Percentiles rank a stretch among this genome's conserved stretches.
phyloP scores from a whole-genome alignment of 2,797 vertebrate genomes.

The Intellagama lesueurii region DNA sequence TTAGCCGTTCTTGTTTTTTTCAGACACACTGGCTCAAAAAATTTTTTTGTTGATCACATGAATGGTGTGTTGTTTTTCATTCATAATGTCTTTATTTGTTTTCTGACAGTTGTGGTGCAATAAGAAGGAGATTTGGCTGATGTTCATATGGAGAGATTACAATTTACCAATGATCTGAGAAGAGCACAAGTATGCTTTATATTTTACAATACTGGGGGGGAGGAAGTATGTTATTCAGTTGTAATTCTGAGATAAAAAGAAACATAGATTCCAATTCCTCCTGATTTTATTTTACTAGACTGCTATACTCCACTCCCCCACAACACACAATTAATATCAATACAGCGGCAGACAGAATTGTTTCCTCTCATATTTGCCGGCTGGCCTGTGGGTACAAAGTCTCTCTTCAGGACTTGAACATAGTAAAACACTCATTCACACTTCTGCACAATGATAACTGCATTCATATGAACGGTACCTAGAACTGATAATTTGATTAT shows the following conservation, averaged over 20 bases:
- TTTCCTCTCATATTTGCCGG: not conserved
- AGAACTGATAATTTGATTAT: not conserved
- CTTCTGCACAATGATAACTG: fast-evolving
- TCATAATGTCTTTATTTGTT: fast-evolving
- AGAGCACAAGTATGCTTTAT: not conserved
- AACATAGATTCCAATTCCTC: not conserved
- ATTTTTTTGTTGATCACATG: not conserved
- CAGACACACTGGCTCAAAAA: not conserved
- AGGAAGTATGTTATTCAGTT: not conserved
- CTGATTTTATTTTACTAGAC: not conserved
- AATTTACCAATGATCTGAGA: not conserved
- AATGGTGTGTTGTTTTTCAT: fast-evolving
- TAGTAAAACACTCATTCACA: not conserved
- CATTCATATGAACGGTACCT: not conserved
- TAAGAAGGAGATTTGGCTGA: not conserved
- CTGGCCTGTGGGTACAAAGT: not conserved
- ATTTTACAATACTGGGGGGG: not conserved
- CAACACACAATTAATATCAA: not conserved
- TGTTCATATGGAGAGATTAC: not conserved
- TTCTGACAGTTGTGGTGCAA: fast-evolving
- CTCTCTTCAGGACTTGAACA: not conserved
- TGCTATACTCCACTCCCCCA: not conserved
- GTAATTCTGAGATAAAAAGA: not conserved
- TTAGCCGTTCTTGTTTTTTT: constrained; percentile 10
- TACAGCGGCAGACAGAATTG: not conserved